Evolutionary conservation across 2,797 vertebrate species (phyloP).

Genomic region (Malurus leucopterus): DNA sequence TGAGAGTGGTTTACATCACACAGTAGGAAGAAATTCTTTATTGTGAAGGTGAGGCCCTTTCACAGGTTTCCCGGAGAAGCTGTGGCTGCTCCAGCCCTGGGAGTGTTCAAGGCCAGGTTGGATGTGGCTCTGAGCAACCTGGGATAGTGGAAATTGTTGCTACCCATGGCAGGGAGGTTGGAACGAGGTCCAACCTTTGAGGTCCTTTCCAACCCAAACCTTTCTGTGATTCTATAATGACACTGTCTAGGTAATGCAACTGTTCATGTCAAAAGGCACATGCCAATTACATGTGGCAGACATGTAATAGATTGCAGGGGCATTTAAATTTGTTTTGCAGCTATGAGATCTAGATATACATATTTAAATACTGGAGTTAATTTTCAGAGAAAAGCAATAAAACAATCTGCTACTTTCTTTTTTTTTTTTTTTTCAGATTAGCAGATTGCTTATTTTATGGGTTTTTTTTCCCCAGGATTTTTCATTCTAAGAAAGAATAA

Average conservation of each 20-base stretch:
- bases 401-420: neutral
- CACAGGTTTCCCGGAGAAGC: neutral
- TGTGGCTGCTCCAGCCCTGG: neutral
- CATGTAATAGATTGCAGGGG: neutral
- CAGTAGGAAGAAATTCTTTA: neutral
- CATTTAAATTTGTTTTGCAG: neutral
- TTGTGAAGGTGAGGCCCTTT: neutral
- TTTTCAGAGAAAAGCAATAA: neutral
- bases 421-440: neutral
- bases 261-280: neutral
- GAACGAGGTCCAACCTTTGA: neutral
- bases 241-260: neutral
- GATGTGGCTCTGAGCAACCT: neutral
- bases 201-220: neutral
- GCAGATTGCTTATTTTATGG: neutral
- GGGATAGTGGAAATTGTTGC: fast-evolving
- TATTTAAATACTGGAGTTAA: neutral
- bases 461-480: neutral
- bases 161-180: neutral
- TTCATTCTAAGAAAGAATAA: neutral
- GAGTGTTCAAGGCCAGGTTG: neutral
- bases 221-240: neutral
- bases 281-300: neutral
- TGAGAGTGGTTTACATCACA: neutral
- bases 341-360: neutral